Evolutionary conservation across 2,888 invertebrate species (phyloP).

Genomic region (Chrysodeixis includens): DNA sequence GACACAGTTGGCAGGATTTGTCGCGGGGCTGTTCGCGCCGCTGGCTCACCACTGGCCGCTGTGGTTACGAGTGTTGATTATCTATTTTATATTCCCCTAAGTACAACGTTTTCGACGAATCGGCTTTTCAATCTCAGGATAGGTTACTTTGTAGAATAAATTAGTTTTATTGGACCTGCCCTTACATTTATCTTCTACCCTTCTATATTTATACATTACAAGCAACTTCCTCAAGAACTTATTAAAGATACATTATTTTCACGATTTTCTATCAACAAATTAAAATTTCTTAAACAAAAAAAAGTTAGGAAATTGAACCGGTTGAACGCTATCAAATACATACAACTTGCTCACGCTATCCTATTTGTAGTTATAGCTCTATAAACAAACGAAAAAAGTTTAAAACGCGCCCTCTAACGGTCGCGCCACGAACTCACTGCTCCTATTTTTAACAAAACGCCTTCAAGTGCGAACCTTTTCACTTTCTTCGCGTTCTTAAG

Average conservation of each 20-base stretch:
- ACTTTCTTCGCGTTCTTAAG: conserved; percentile 87
- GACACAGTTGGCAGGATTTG: conserved; percentile 70
- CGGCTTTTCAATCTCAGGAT: conserved; percentile 34
- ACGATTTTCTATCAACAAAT: neutral
- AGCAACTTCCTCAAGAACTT: neutral
- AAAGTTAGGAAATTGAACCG: neutral
- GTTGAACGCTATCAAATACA: conserved; percentile 1
- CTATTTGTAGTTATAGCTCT: conserved; percentile 21
- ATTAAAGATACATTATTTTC: neutral
- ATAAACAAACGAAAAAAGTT: conserved; percentile 47
- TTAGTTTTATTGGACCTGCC: conserved; percentile 12
- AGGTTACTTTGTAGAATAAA: conserved; percentile 32
- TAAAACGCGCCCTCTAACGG: conserved; percentile 80
- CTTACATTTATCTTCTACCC: neutral
- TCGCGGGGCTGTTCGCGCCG: conserved; percentile 72
- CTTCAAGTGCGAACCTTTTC: conserved; percentile 86
- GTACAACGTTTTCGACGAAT: conserved; percentile 44
- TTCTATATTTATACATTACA: neutral
- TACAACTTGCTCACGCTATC: conserved; percentile 34
- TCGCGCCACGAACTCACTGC: conserved; percentile 68
- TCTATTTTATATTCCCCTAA: conserved; percentile 57
- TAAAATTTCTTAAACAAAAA: neutral
- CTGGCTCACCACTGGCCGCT: conserved; percentile 57
- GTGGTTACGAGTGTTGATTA: conserved; percentile 58
- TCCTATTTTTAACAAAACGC: conserved; percentile 84